Conservation (phyloP, 2,113 vertebrate species). For the Gavialis gangeticus region DNA sequence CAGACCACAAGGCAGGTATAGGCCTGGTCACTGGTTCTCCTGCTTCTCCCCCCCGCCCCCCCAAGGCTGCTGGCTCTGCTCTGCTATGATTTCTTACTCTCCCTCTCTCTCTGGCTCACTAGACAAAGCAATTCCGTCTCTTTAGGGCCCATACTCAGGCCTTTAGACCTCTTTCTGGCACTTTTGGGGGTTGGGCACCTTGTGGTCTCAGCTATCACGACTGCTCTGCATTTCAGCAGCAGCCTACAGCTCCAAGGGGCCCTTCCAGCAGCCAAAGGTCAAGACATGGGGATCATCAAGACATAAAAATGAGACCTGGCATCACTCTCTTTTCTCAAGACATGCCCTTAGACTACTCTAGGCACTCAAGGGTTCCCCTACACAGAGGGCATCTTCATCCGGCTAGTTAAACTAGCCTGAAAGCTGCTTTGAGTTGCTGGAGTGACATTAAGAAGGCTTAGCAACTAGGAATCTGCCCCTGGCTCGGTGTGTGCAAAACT, state of each 20-base stretch:
- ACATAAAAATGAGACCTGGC: background rate
- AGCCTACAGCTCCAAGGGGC: background rate
- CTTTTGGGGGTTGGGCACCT: background rate
- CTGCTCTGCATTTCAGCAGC: background rate
- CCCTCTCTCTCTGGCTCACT: background rate
- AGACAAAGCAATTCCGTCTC: background rate
- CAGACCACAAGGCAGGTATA: background rate
- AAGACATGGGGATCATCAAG: too few relatives aligned
- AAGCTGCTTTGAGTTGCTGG: background rate
- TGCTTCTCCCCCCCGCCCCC: conserved; percentile 28
- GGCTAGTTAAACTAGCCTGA: background rate
- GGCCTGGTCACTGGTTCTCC: background rate
- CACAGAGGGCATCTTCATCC: background rate
- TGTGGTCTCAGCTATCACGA: background rate
- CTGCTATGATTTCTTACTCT: background rate
- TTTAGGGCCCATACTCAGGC: background rate
- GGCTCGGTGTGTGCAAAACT: background rate
- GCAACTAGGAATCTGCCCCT: background rate
- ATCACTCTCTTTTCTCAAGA: background rate
- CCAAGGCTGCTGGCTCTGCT: fast-evolving
- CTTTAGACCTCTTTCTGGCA: background rate
- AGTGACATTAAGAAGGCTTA: background rate
- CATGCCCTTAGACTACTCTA: background rate
- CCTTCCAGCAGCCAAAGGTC: background rate
- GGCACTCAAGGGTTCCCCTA: background rate